These are phyloP conservation scores for Tenthredo distinguenda DNA, from an alignment of 2,888 invertebrate species.

Conservation along the genomic window DNA sequence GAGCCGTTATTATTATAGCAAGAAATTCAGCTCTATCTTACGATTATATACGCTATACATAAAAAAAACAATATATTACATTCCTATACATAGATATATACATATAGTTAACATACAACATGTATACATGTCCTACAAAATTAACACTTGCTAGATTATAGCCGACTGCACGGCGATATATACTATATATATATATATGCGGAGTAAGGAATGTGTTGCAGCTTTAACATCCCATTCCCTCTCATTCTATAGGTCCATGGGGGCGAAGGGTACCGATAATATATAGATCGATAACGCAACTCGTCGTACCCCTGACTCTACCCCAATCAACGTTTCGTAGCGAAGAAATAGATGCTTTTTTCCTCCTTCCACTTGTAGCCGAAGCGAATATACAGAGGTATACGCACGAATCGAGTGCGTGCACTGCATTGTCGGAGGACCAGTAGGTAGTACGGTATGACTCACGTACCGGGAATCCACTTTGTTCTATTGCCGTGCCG, in stretches of 20 bases:
- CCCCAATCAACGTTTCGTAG: conserved; percentile 8
- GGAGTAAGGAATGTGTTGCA: not conserved
- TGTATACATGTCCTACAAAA: not conserved
- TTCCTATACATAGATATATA: not conserved
- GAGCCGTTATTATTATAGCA: not conserved
- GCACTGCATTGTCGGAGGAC: not conserved
- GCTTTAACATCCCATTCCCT: not conserved
- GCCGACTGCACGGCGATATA: too few relatives aligned
- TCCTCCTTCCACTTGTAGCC: conserved; percentile 34
- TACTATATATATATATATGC: too few relatives aligned
- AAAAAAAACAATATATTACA: not conserved
- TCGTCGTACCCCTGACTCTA: not conserved
- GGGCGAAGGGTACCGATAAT: conserved; percentile 45
- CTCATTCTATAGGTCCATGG: not conserved
- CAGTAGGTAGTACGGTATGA: conserved; percentile 61
- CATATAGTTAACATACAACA: not conserved
- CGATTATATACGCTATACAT: not conserved
- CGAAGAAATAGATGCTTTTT: not conserved
- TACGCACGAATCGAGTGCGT: conserved; percentile 3
- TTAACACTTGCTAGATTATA: not conserved
- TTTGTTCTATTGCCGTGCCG: conserved; percentile 64
- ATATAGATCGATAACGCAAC: conserved; percentile 59
- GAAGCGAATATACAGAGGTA: not conserved
- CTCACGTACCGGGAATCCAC: conserved; percentile 72
- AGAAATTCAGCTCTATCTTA: not conserved